Evolutionary conservation across 1,140 invertebrate genomes (phyloP).

Genomic region (Nasonia vitripennis): DNA sequence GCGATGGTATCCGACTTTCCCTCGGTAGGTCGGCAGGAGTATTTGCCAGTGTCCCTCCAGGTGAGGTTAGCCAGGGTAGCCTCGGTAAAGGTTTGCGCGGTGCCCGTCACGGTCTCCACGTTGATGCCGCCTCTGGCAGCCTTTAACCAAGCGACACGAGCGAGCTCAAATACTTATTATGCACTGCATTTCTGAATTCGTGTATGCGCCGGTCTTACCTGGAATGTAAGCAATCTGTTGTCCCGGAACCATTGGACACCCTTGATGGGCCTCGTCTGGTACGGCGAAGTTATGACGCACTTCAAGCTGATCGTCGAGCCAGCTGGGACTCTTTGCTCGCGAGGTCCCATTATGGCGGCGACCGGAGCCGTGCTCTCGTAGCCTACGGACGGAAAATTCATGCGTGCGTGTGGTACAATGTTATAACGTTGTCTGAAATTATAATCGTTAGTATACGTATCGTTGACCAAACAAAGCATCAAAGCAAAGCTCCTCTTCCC

Average conservation of each 20-base stretch:
- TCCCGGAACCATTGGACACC: constrained; percentile 73
- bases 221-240: constrained; percentile 75
- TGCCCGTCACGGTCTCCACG: constrained; percentile 74
- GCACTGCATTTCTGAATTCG: no score
- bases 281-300: constrained; percentile 73
- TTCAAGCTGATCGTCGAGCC: constrained; percentile 74
- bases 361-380: constrained; percentile 73
- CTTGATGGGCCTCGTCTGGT: constrained; percentile 71
- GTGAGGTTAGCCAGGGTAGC: constrained; percentile 73
- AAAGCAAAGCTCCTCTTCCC: no score
- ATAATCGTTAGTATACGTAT: no score
- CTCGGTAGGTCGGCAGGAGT: constrained; percentile 76
- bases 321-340: constrained; percentile 70
- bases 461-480: background rate
- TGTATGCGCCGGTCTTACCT: constrained; percentile 59
- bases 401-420: background rate
- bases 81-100: constrained; percentile 71
- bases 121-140: constrained; percentile 73
- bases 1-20: constrained; percentile 73
- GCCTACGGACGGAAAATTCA: constrained; percentile 56
- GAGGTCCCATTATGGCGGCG: constrained; percentile 72
- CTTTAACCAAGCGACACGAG: constrained; percentile 55
- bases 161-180: background rate
- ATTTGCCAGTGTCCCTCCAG: constrained; percentile 74
- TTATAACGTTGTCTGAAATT: no score